Evolutionary conservation across 2,113 vertebrate genomes (phyloP).

Genomic region (Eulemur rufifrons): DNA sequence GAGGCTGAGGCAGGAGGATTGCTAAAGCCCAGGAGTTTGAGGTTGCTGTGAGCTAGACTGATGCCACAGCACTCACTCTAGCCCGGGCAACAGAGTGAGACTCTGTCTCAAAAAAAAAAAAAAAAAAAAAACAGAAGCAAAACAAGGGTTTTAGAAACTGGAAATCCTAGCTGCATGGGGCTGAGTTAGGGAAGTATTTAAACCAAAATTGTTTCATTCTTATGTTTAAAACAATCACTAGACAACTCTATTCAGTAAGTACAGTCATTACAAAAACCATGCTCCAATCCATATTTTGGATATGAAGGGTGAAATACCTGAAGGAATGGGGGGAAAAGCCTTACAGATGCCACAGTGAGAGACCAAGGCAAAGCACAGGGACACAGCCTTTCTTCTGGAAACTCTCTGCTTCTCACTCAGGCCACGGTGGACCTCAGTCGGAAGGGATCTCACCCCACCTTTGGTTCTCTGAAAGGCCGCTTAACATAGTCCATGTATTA

Average conservation of each 20-base stretch:
- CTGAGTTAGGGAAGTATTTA: neutral
- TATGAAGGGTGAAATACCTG: neutral
- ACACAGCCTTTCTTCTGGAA: neutral
- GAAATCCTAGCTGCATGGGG: neutral
- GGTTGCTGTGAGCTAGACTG: no score
- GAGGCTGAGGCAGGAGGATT: no score
- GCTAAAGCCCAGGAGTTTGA: no score
- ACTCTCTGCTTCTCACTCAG: neutral
- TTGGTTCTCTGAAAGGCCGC: neutral
- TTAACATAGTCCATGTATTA: neutral
- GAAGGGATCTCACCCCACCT: neutral
- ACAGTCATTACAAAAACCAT: neutral
- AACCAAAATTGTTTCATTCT: neutral
- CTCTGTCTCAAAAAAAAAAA: no score
- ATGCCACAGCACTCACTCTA: no score
- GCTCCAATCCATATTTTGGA: neutral
- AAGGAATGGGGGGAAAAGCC: neutral
- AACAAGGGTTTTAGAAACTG: neutral
- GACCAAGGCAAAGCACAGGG: neutral
- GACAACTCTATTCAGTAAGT: neutral
- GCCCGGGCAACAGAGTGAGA: no score
- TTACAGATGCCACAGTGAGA: neutral
- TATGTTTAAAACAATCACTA: neutral
- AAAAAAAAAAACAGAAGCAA: neutral
- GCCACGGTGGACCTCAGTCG: neutral